Evolutionary conservation across 2,113 vertebrate species (phyloP), one percentile per base, ranked within the genome.

Genomic region (Albula goreensis): DNA sequence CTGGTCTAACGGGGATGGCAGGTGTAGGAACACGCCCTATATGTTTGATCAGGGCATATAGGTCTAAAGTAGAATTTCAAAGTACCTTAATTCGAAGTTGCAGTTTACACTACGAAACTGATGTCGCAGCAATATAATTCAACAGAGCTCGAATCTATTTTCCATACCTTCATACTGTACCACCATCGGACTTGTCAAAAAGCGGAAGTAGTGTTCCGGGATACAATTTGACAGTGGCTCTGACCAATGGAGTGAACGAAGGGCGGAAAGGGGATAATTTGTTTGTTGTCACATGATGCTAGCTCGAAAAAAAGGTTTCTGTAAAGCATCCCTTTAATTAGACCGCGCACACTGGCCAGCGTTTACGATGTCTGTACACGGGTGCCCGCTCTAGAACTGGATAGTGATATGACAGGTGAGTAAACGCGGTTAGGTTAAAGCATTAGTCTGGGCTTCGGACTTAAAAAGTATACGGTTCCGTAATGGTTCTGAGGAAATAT

Each of bases 231-330:
- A 81, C 88, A 82, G 22, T 13, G 63, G 5, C 25, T 19, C 4
- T 3, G 56, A 31, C 87, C 80, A 66, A 88, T 90, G 25, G 31
- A 63, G 82, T 53, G 25, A 15, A 57, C 50, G 70, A 53, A 56
- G 87, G 90, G 91, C 87, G 82, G 88, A 86, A 86, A 83, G 53
- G 83, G 70, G 87, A 51, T 49, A 52, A 19, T 82, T 81, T 50
- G 48, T 78, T 53, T 57, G 22, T 66, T 50, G 89, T 91, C 91
- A 91, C 90, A 85, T 90, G 91, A 90, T 78, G 78, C n/a, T 51
- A 51, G 50, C 77, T 63, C 17, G 86, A 86, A 90, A 86, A 85
- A 88, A 85, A 57, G 77, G 84, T 50, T 81, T 50, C 53, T 6
- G 56, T 63, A 87, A 86, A 85, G 88, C 91, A 22, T 87, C 90